Percentiles rank a stretch among this genome's conserved stretches.
phyloP scores from a whole-genome alignment of 2,888 invertebrate genomes.

The Helobdella robusta region DNA sequence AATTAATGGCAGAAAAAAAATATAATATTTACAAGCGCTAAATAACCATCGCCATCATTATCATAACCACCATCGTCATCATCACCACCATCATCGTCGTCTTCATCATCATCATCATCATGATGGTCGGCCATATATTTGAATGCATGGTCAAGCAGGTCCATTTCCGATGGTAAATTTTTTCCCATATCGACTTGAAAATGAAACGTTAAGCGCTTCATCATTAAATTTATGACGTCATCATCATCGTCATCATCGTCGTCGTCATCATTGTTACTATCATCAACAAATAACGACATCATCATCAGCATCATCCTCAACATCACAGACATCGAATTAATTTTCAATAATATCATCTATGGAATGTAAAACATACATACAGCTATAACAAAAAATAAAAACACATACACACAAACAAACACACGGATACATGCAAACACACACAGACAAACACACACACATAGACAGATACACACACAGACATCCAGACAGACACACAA shows the following conservation, averaged over 20 bases:
- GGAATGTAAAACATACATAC: background rate
- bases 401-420: too few relatives aligned
- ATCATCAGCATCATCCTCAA: background rate
- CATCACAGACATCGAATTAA: background rate
- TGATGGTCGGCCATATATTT: background rate
- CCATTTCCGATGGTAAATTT: background rate
- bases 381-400: background rate
- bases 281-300: background rate
- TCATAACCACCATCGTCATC: too few relatives aligned
- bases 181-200: background rate
- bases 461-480: too few relatives aligned
- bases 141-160: background rate
- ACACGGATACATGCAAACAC: too few relatives aligned
- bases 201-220: background rate
- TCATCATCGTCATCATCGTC: background rate
- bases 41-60: background rate
- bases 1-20: too few relatives aligned
- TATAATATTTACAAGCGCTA: too few relatives aligned
- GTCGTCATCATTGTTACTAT: background rate
- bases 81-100: too few relatives aligned
- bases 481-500: too few relatives aligned
- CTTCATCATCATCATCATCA: conserved; percentile 1
- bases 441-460: too few relatives aligned
- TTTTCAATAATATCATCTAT: background rate
- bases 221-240: background rate